Evolutionary conservation across 2,888 invertebrate genomes (phyloP).

Genomic region (Dryobotodes eremita): DNA sequence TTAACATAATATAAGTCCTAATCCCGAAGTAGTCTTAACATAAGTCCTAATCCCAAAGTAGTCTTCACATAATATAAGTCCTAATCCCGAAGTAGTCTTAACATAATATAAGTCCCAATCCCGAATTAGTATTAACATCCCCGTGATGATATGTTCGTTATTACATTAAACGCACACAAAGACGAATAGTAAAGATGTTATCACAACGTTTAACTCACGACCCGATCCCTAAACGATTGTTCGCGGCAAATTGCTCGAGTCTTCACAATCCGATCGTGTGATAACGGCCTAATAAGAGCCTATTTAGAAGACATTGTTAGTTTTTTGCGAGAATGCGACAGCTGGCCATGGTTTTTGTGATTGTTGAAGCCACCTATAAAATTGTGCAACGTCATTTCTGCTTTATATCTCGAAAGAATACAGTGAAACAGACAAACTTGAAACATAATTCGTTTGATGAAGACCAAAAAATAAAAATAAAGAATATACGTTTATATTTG

Average conservation of each 20-base stretch:
- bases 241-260: conserved; percentile 70
- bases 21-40: no score
- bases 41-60: no score
- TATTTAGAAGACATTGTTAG: conserved; percentile 59
- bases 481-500: no score
- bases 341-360: conserved; percentile 51
- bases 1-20: no score
- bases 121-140: conserved; percentile 5
- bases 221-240: conserved; percentile 62
- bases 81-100: no score
- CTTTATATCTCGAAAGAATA: neutral
- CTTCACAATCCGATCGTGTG: conserved; percentile 65
- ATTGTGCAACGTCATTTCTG: conserved; percentile 42
- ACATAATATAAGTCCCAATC: neutral
- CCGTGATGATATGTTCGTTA: conserved; percentile 48
- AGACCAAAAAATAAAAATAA: no score
- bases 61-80: no score
- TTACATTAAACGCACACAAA: conserved; percentile 66
- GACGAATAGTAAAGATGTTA: conserved; percentile 67
- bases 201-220: conserved; percentile 68
- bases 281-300: conserved; percentile 66
- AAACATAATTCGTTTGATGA: no score
- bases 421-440: neutral
- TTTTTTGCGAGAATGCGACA: conserved; percentile 48
- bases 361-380: conserved; percentile 1